A percentile compares a stretch with the other conserved stretches of the same genome.
These are phyloP conservation scores for Eulithis prunata DNA, from an alignment of 2,888 invertebrate genomes.

Conservation along the genomic window DNA sequence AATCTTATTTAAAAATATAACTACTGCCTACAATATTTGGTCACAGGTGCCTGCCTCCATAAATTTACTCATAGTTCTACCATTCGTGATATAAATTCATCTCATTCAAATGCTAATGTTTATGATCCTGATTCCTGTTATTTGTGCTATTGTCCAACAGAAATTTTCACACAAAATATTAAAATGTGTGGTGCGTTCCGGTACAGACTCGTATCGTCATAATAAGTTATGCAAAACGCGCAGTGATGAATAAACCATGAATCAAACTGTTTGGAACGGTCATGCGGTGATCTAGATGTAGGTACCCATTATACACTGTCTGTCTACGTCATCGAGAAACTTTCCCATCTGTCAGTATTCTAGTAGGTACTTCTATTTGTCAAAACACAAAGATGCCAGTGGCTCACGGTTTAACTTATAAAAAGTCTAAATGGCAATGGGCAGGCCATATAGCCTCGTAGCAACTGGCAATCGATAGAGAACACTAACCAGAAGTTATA, in stretches of 20 bases:
- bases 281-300: slow-evolving; percentile 42
- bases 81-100: slow-evolving; percentile 13
- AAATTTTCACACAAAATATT: slow-evolving; percentile 40
- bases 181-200: slow-evolving; percentile 38
- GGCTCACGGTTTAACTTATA: too few relatives aligned
- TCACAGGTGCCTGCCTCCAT: too few relatives aligned
- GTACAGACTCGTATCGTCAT: slow-evolving; percentile 36
- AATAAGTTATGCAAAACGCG: slow-evolving; percentile 42
- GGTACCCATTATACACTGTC: slow-evolving; percentile 32
- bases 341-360: slow-evolving; percentile 17
- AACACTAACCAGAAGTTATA: too few relatives aligned
- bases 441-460: too few relatives aligned
- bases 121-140: slow-evolving; percentile 27
- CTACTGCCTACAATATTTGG: too few relatives aligned
- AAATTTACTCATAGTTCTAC: background rate
- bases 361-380: too few relatives aligned
- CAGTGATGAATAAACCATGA: slow-evolving; percentile 43
- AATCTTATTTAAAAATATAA: too few relatives aligned
- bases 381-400: too few relatives aligned
- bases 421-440: too few relatives aligned
- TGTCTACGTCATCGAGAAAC: slow-evolving; percentile 25
- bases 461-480: too few relatives aligned
- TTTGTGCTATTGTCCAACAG: slow-evolving; percentile 32
- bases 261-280: slow-evolving; percentile 43
- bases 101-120: slow-evolving; percentile 28